Evolutionary conservation across 2,888 invertebrate species (phyloP).

Genomic region (Deilephila elpenor): DNA sequence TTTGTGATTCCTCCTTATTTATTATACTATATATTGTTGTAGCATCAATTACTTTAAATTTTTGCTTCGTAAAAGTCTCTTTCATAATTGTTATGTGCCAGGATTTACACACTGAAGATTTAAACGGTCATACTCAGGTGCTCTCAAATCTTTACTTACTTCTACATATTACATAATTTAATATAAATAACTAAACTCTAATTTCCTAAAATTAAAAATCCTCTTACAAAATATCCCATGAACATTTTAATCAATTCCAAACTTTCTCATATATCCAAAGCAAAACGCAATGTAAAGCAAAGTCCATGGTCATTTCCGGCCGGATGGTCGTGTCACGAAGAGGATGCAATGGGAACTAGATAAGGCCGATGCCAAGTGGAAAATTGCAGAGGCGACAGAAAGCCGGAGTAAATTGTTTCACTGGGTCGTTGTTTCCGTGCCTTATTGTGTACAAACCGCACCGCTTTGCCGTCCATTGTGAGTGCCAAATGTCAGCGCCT

Average conservation of each 20-base stretch:
- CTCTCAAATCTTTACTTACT: no score
- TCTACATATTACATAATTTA: no score
- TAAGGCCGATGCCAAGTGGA: constrained; percentile 51
- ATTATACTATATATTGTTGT: no score
- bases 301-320: constrained; percentile 38
- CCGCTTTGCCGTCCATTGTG: constrained; percentile 9
- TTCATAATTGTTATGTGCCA: no score
- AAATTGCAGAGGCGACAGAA: constrained; percentile 51
- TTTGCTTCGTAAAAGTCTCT: no score
- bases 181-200: no score
- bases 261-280: not conserved
- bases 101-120: no score
- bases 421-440: not conserved
- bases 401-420: constrained; percentile 27
- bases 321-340: constrained; percentile 36
- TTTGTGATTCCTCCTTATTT: no score
- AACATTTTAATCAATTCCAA: not conserved
- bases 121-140: no score
- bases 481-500: constrained; percentile 17
- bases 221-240: not conserved
- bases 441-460: constrained; percentile 35
- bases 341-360: constrained; percentile 43
- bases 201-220: no score
- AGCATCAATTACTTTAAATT: no score
- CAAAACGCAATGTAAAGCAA: not conserved